Base-by-base conservation (phyloP, 2,113 vertebrate genomes). In the Diglossa brunneiventris region DNA sequence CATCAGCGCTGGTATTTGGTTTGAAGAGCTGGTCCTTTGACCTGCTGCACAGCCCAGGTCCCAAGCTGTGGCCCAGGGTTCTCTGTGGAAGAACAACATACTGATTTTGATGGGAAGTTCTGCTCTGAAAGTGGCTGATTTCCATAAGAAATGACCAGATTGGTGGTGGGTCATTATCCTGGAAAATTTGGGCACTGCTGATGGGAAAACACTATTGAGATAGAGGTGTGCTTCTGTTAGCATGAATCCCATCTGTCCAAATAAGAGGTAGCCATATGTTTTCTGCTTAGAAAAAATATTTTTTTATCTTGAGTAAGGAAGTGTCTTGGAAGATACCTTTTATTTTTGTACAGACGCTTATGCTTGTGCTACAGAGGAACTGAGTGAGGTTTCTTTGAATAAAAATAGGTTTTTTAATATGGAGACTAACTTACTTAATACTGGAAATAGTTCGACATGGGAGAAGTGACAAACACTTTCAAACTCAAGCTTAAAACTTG, bases 1-100 rank as follows among this genome's bases (percentile, higher is more conserved):
- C n/a, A 44, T 18, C 30, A 58, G 31, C 12, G 6, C 0, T 58
- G 68, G 8, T 55, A 6, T 72, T 64, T 75, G 52, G 2, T 59
- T 72, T 70, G 56, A 55, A 75, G 53, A 50, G 61, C 69, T 47
- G 21, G 4, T 58, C 1, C 56, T 80, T 72, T 13, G 42, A 17
- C 7, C 33, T 63, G 21, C 35, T 79, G 17, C 2, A 8, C 53
- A 22, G 31, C 26, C n/a, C 21, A 11, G 37, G 50, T 69, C 33
- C 62, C 27, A 46, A 1, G 27, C 35, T 41, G n/a, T 0, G 0
- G 7, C 52, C 31, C 47, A 37, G 66, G 35, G 52, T 68, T 31
- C 35, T 64, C 0, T 19, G 8, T 47, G n/a, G 58, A 85, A 11
- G 20, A 72, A 3, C 8, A 58, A 1, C 11, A 4, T 5, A 4